phyloP scores from a whole-genome alignment of 1,140 invertebrate genomes.

The Drosophila asahinai region DNA sequence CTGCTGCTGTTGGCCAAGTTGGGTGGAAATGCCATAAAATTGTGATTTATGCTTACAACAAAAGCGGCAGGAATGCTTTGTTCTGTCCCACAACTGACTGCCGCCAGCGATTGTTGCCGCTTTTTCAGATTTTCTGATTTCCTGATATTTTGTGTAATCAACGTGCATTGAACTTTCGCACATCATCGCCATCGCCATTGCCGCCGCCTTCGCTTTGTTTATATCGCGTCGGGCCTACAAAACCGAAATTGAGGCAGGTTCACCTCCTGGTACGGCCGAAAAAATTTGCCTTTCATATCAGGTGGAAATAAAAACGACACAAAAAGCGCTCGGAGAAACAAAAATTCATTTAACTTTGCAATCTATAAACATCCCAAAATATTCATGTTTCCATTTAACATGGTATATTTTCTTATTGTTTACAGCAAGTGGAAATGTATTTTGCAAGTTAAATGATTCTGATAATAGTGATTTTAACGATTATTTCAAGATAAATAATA shows the following conservation, averaged over 20 bases:
- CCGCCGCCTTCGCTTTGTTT: constrained; percentile 27
- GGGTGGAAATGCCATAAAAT: constrained; percentile 60
- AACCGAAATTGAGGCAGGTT: constrained; percentile 71
- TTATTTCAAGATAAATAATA: background rate
- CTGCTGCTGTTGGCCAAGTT: constrained; percentile 44
- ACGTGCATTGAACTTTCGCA: constrained; percentile 70
- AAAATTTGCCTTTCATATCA: constrained; percentile 44
- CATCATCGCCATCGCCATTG: constrained; percentile 14
- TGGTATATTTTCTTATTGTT: background rate
- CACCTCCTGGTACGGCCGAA: constrained; percentile 26
- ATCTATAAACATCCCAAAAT: background rate
- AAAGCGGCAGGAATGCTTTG: constrained; percentile 46
- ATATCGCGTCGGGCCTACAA: constrained; percentile 29
- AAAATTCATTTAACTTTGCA: background rate
- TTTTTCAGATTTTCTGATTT: constrained; percentile 35
- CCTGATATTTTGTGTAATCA: constrained; percentile 72
- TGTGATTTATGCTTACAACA: constrained; percentile 69
- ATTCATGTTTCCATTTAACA: background rate
- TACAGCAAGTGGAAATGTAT: background rate
- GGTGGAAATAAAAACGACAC: constrained; percentile 14
- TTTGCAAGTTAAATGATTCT: background rate
- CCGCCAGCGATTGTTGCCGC: constrained; percentile 9
- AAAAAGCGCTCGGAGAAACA: background rate
- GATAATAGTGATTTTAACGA: background rate
- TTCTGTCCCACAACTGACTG: constrained; percentile 18